Conservation (phyloP, 2,888 invertebrate genomes). For the Prosapia bicincta region DNA sequence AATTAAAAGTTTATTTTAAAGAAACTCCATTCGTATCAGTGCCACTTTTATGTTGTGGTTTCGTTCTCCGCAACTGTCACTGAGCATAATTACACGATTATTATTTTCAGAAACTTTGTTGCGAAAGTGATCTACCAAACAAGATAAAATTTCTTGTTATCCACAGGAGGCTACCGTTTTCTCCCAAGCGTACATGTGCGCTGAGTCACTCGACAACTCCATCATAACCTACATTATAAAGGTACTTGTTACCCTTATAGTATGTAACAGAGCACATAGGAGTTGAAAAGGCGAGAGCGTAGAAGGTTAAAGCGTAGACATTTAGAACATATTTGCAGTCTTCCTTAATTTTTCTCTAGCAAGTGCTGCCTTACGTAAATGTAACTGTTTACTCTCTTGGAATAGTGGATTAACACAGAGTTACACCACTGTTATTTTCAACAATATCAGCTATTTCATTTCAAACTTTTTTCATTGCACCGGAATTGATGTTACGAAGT, state of each 20-base stretch:
- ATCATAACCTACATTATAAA: conserved; percentile 17
- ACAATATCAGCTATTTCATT: no score
- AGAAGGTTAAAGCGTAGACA: not conserved
- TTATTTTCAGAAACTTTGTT: conserved; percentile 1
- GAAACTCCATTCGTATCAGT: conserved; percentile 6
- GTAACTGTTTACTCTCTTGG: no score
- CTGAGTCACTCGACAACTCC: not conserved
- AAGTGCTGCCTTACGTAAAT: no score
- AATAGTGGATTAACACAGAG: no score
- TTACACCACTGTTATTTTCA: no score
- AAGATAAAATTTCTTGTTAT: conserved; percentile 18
- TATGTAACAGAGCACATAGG: no score
- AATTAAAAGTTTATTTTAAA: not conserved
- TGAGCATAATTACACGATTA: conserved; percentile 13
- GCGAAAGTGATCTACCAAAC: not conserved
- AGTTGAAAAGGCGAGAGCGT: conserved; percentile 5
- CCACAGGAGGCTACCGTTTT: conserved; percentile 6
- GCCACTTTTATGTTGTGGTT: no score
- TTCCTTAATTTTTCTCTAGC: conserved; percentile 9
- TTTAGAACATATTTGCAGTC: conserved; percentile 2
- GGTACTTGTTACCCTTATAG: no score
- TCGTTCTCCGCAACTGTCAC: conserved; percentile 13
- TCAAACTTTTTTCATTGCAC: no score
- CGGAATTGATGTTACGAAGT: no score
- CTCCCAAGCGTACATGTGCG: no score